Base-by-base conservation (phyloP, 1,140 invertebrate species). In the Drosophila carrolli region DNA sequence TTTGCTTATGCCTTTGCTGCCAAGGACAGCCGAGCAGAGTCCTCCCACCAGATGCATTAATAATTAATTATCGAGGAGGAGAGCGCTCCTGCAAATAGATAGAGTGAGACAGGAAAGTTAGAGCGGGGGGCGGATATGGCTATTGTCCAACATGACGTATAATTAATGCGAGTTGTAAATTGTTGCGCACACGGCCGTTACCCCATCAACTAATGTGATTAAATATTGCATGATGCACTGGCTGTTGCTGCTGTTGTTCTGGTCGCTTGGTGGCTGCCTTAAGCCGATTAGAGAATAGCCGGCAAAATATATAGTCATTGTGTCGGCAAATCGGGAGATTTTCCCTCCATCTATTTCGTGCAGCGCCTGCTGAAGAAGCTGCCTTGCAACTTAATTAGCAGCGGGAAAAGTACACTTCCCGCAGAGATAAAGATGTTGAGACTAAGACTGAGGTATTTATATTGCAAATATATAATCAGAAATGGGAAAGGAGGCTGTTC, bases 21-120 rank as follows among this genome's bases (percentile, higher is more conserved):
- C 74, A 81, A 88, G 78, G 83, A 61, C 83, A 67, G 56, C 79
- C 16, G 58, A 4, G 48, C 40, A 71, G 50, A 60, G 38, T 58
- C 58, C 37, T 44, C 58, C 40, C 55, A 35, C 47, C 80, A 71
- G 75, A 75, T 55, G 60, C 77, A 89, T 89, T 75, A 81, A 89
- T 75, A 63, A 84, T 89, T 84, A 51, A 84, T 68, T 60, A 43
- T 50, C 48, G 54, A 55, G 59, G 32, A 72, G 62, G 40, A 43
- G 32, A 43, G 32, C 50, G 23, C 50, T 43, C 38, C 74, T 76
- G 73, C 29, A 56, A 55, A 35, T 46, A 40, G n/a, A 40, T 9
- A 50, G 40, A 54, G 23, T 10, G 14, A 35, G 27, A 23, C 11
- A 0, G 19, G 4, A 5, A 6, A 37, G 19, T 47, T 43, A 43